Percentiles rank a stretch among this genome's conserved stretches.
Conservation (phyloP, 2,888 invertebrate genomes). For the Dryobota labecula region DNA sequence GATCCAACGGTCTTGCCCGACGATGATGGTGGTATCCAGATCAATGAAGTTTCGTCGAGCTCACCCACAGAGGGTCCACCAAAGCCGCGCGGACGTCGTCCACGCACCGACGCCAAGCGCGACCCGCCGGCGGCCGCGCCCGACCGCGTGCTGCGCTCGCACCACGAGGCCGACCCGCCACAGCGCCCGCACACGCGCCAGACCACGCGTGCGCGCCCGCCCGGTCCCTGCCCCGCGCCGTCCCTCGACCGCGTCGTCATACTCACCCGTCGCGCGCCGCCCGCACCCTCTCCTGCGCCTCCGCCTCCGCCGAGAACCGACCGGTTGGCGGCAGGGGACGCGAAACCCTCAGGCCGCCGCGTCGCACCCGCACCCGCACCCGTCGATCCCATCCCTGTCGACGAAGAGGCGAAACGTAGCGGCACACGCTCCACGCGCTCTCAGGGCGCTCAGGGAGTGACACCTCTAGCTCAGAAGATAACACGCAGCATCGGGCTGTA, state of each 20-base stretch:
- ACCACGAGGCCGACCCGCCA: slow-evolving; percentile 79
- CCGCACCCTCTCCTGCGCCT: slow-evolving; percentile 61
- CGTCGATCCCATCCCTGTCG: slow-evolving; percentile 58
- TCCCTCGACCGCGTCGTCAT: slow-evolving; percentile 81
- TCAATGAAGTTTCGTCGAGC: slow-evolving; percentile 92
- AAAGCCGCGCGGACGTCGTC: slow-evolving; percentile 76
- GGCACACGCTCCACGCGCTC: slow-evolving; percentile 73
- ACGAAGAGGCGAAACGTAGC: slow-evolving; percentile 65
- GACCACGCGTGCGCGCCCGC: slow-evolving; percentile 67
- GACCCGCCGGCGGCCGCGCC: slow-evolving; percentile 68
- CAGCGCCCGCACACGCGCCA: slow-evolving; percentile 79
- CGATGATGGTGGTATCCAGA: slow-evolving; percentile 90
- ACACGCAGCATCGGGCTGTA: slow-evolving; percentile 75
- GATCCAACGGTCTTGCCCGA: slow-evolving; percentile 45
- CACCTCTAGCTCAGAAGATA: slow-evolving; percentile 74
- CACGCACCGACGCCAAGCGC: slow-evolving; percentile 70
- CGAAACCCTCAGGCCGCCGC: slow-evolving; percentile 56
- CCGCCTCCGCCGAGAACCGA: slow-evolving; percentile 62
- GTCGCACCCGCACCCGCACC: slow-evolving; percentile 59
- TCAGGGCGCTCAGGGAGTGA: slow-evolving; percentile 66
- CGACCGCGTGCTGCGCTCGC: slow-evolving; percentile 86
- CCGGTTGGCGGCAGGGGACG: slow-evolving; percentile 54
- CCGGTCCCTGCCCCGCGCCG: slow-evolving; percentile 53
- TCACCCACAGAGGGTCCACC: slow-evolving; percentile 87
- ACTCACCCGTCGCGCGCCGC: slow-evolving; percentile 76